Evolutionary conservation across 2,888 invertebrate genomes (phyloP).

Genomic region (Agonopterix alstromeriana): DNA sequence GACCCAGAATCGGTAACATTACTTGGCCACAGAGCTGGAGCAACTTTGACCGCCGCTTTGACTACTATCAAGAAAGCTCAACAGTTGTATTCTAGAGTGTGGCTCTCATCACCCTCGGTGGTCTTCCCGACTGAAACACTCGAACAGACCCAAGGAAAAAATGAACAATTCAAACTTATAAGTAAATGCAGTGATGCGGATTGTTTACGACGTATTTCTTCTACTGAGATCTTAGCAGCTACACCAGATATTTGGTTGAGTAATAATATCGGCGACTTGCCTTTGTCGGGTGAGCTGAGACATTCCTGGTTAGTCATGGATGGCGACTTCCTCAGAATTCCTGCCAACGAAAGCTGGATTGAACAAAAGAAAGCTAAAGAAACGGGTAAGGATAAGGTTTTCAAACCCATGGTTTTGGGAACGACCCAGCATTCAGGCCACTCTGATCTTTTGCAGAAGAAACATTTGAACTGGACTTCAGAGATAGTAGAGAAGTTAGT

Average conservation of each 20-base stretch:
- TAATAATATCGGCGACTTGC: constrained; percentile 78
- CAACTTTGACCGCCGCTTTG: constrained; percentile 87
- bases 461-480: constrained; percentile 81
- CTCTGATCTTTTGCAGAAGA: constrained; percentile 76
- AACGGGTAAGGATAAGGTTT: constrained; percentile 58
- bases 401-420: constrained; percentile 80
- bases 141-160: constrained; percentile 77
- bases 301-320: constrained; percentile 89
- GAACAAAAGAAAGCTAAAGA: constrained; percentile 52
- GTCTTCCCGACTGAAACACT: constrained; percentile 82
- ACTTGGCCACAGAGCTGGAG: constrained; percentile 91
- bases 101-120: constrained; percentile 88
- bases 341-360: constrained; percentile 81
- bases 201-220: constrained; percentile 74
- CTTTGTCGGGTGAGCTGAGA: constrained; percentile 76
- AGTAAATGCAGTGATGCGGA: constrained; percentile 74
- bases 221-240: constrained; percentile 78
- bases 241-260: constrained; percentile 85
- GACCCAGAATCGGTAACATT: constrained; percentile 86
- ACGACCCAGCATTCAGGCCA: constrained; percentile 85
- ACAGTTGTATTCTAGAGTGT: constrained; percentile 84
- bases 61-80: constrained; percentile 77
- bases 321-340: constrained; percentile 80
- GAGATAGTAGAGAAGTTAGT: constrained; percentile 80
- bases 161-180: constrained; percentile 77